Evolutionary conservation across 2,888 invertebrate species (phyloP).

Genomic region (Scaptomyza caliginosa): DNA sequence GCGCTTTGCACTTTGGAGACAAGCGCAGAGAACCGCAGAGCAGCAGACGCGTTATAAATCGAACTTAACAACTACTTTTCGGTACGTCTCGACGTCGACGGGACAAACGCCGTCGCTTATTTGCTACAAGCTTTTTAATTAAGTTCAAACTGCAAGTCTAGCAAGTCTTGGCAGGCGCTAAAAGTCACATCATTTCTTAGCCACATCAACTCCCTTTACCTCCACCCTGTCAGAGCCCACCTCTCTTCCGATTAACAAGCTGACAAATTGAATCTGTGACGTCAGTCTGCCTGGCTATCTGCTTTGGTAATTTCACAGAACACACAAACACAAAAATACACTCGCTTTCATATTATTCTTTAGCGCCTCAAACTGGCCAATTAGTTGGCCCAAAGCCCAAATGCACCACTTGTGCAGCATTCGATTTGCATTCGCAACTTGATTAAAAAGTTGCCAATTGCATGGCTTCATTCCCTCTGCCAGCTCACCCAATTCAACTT

Average conservation of each 20-base stretch:
- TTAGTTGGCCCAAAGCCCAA: slow-evolving; percentile 44
- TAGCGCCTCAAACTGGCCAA: slow-evolving; percentile 61
- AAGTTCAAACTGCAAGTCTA: slow-evolving; percentile 71
- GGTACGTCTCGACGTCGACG: slow-evolving; percentile 23
- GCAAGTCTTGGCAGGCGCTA: slow-evolving; percentile 61
- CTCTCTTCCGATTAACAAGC: slow-evolving; percentile 55
- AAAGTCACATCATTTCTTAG: slow-evolving; percentile 73
- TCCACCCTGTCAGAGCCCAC: too few species aligned
- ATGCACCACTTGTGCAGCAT: slow-evolving; percentile 24
- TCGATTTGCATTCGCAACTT: slow-evolving; percentile 71
- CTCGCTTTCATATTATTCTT: slow-evolving; percentile 49
- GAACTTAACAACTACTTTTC: slow-evolving; percentile 72
- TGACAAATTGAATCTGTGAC: slow-evolving; percentile 75
- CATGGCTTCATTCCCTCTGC: slow-evolving; percentile 5
- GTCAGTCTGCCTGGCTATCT: slow-evolving; percentile 44
- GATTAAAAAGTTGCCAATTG: slow-evolving; percentile 74
- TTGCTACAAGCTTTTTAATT: slow-evolving; percentile 79
- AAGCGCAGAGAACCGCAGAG: slow-evolving; percentile 64
- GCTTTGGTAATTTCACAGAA: slow-evolving; percentile 63
- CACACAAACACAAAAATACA: slow-evolving; percentile 17
- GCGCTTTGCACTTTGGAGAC: slow-evolving; percentile 76
- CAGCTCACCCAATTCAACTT: slow-evolving; percentile 51
- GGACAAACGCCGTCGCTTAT: slow-evolving; percentile 51
- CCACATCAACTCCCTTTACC: slow-evolving; percentile 1
- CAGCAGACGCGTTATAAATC: slow-evolving; percentile 71